Base-by-base conservation (phyloP, 2,888 invertebrate genomes). In the Cryptosula pallasiana region DNA sequence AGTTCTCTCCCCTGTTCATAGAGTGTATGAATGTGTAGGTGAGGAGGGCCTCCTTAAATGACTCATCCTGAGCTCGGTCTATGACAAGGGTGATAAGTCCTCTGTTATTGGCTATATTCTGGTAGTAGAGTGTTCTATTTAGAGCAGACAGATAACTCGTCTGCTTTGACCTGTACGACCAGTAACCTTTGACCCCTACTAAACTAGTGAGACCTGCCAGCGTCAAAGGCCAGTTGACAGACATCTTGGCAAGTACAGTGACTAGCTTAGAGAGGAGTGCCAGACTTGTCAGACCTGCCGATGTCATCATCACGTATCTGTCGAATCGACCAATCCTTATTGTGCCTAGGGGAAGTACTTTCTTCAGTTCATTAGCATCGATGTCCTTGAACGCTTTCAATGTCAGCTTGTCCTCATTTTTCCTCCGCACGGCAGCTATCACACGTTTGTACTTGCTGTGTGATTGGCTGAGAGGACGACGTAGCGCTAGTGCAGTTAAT, bases 301-400 rank as follows among this genome's bases (percentile, higher is more conserved):
- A 75, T 1, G 78, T 57, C 1, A 76, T 75, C 1, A 83, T 54
- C 0, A 82, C 55, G 16, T 78, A 75, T 69, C 79, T 79, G 75
- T 83, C 82, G 1, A 78, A 69, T 25, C 74, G 73, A 1, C 77
- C 77, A 75, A 83, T 82, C 45, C 75, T 73, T 20, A 83, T 77
- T 73, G 77, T 78, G 1, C 83, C 83, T 70, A 82, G 80, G 0
- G 83, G 83, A 13, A 83, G 76, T 25, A 83, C 73, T 79, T 81
- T 81, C 74, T 82, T 82, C 54, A 83, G 75, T 9, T 78, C 76
- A 71, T 78, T 77, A 3, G 78, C 76, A 1, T 82, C 83, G 29
- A 84, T 78, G 74, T 84, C 83, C 76, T 83, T 83, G 75, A 83
- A 84, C 20, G 79, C 79, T 75, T 84, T 84, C 55, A 84, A 75